A percentile compares a stretch with the other conserved stretches of the same genome.
These are phyloP conservation scores for Peucedramus taeniatus DNA, from an alignment of 2,113 vertebrate species.

Conservation along the genomic window DNA sequence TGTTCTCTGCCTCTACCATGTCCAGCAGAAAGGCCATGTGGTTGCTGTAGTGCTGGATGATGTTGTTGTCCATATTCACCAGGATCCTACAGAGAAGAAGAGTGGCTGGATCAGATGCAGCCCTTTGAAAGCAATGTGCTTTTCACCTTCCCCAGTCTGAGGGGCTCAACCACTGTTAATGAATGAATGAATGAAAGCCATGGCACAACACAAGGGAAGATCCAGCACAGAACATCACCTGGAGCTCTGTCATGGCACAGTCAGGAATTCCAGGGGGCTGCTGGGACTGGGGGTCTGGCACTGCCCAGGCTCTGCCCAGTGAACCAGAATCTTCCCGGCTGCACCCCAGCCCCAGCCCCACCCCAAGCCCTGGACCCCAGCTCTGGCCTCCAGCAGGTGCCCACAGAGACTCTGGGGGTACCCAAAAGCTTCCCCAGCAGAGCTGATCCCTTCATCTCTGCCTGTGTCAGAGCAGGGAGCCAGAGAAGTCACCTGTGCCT, in stretches of 20 bases:
- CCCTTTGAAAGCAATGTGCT: neutral
- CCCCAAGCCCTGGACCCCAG: neutral
- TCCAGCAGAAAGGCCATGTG: slow-evolving; percentile 93
- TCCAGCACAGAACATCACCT: neutral
- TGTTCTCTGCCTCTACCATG: slow-evolving; percentile 80
- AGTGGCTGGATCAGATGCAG: neutral
- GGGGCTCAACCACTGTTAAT: neutral
- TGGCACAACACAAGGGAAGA: neutral
- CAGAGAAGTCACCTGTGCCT: neutral
- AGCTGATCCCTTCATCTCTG: neutral
- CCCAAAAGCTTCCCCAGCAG: neutral
- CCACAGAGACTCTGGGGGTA: accelerated
- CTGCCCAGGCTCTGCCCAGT: accelerated
- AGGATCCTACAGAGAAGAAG: slow-evolving; percentile 78
- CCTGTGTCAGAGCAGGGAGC: neutral
- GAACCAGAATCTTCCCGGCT: accelerated
- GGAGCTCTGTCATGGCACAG: accelerated
- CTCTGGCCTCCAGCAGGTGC: accelerated
- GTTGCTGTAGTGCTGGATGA: slow-evolving; percentile 97
- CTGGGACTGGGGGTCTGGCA: neutral
- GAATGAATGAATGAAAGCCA: neutral
- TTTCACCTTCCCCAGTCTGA: neutral
- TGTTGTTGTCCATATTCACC: slow-evolving; percentile 98
- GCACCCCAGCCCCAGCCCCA: neutral
- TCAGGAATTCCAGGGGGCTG: accelerated